A percentile compares a stretch with the other conserved stretches of the same genome.
phyloP scores from a whole-genome alignment of 2,113 vertebrate species.

The Cyprinus carpio region DNA sequence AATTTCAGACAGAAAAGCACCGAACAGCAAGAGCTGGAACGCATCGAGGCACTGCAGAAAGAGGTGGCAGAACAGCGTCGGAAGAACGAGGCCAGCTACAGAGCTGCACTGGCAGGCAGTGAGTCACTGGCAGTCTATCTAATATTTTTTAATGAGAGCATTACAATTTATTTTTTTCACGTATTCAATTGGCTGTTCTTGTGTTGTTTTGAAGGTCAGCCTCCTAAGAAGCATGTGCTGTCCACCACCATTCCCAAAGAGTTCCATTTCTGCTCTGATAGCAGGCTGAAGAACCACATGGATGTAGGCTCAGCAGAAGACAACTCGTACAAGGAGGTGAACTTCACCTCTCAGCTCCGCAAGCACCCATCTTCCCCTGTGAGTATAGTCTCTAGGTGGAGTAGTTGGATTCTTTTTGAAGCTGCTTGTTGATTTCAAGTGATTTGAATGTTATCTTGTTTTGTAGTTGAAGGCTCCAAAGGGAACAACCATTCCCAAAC shows the following conservation, averaged over 20 bases:
- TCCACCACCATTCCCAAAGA: conserved; percentile 85
- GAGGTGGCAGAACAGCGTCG: conserved; percentile 84
- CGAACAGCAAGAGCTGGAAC: conserved; percentile 86
- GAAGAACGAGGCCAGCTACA: conserved; percentile 87
- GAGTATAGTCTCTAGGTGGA: conserved; percentile 58
- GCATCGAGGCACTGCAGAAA: conserved; percentile 83
- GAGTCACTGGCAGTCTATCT: conserved; percentile 48
- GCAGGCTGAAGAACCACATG: conserved; percentile 72
- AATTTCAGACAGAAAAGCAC: conserved; percentile 74
- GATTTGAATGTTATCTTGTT: neutral
- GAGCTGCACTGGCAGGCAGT: conserved; percentile 86
- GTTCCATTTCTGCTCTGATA: conserved; percentile 86
- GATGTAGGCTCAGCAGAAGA: conserved; percentile 52
- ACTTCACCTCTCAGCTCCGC: conserved; percentile 81
- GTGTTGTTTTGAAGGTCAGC: conserved; percentile 73
- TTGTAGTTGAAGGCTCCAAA: conserved; percentile 65
- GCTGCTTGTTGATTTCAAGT: neutral
- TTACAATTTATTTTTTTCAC: too few species aligned
- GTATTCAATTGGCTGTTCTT: neutral
- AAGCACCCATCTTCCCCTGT: conserved; percentile 85
- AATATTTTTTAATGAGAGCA: neutral
- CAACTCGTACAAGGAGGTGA: conserved; percentile 74
- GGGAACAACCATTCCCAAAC: conserved; percentile 82
- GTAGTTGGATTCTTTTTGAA: neutral
- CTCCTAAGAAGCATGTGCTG: conserved; percentile 73